Evolutionary conservation across 1,140 invertebrate genomes (phyloP).

Genomic region (Drosophila paulistorum): DNA sequence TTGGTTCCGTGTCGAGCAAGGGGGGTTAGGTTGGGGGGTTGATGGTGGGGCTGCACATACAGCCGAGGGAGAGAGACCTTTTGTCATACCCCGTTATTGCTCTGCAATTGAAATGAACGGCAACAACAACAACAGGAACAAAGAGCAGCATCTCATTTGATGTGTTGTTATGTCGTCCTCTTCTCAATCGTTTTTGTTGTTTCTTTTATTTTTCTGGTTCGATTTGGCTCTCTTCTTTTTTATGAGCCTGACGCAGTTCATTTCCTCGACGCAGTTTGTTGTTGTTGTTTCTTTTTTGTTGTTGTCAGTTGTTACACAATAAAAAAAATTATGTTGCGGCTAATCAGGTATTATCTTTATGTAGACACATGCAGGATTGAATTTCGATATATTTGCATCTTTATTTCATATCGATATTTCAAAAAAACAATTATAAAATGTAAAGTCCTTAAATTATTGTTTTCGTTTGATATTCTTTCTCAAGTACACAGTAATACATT

Average conservation of each 20-base stretch:
- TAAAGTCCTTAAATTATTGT: too few species aligned
- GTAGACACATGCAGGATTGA: background rate
- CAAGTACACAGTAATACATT: too few species aligned
- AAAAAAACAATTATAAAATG: too few species aligned
- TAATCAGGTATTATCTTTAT: conserved; percentile 12
- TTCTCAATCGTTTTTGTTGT: conserved; percentile 65
- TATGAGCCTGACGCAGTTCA: conserved; percentile 35
- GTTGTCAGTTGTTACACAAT: conserved; percentile 69
- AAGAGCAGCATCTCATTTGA: conserved; percentile 39
- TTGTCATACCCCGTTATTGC: conserved; percentile 55
- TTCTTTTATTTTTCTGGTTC: conserved; percentile 46
- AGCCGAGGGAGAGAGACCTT: conserved; percentile 6
- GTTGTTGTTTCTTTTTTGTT: too few species aligned
- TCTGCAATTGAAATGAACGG: conserved; percentile 68
- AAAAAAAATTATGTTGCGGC: conserved; percentile 49
- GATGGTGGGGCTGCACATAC: background rate
- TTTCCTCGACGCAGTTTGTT: conserved; percentile 56
- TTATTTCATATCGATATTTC: too few species aligned
- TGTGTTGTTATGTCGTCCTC: conserved; percentile 48
- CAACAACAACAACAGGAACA: conserved; percentile 29
- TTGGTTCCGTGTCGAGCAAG: background rate
- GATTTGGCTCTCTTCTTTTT: conserved; percentile 36
- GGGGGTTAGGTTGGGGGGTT: background rate
- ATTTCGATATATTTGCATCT: too few species aligned
- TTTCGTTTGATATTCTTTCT: too few species aligned